Evolutionary conservation across 2,113 vertebrate genomes (phyloP), one percentile per base, ranked within the genome.

Genomic region (Buteo buteo): DNA sequence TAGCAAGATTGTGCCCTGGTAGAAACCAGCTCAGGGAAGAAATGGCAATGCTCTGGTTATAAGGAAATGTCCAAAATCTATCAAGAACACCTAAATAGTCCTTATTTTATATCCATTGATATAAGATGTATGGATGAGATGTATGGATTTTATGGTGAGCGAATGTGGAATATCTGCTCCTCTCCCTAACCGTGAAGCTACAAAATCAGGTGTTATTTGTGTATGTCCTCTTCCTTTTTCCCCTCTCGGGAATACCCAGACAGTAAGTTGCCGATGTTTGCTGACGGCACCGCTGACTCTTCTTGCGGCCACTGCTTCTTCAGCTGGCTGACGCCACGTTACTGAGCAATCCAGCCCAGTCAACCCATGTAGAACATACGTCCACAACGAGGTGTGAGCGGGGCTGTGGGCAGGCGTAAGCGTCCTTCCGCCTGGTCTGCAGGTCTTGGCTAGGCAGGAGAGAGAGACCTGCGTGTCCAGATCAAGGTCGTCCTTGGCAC

Each of bases 1-100:
- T 92, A 44, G 55, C 70, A 22, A 73, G 59, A 62, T 26, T 62
- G 45, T 79, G 22, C 31, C 13, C 67, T 50, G n/a, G 14, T 44
- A 94, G 74, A 87, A 96, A 78, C 11, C 52, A 54, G 18, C 11
- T 86, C 58, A 81, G 54, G 77, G 28, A 80, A 83, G 57, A 64
- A 73, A 73, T 5, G 17, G 31, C 47, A 40, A 36, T 18, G 16
- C 5, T 9, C 15, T 71, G n/a, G 13, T 19, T 45, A 31, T 24
- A 36, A 50, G n/a, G 8, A 76, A 47, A 47, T 32, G 19, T 16
- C 36, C 55, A 21, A 61, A 73, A 78, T 3, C 28, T 61, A 21
- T 29, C 12, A n/a, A 65, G 28, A 61, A 24, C 22, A 82, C 16
- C 6, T 50, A 67, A n/a, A 47, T 58, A 76, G 42, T 80, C 21